phyloP scores from a whole-genome alignment of 53 echinoderm and acorn worm species.

The Paracentrotus lividus region DNA sequence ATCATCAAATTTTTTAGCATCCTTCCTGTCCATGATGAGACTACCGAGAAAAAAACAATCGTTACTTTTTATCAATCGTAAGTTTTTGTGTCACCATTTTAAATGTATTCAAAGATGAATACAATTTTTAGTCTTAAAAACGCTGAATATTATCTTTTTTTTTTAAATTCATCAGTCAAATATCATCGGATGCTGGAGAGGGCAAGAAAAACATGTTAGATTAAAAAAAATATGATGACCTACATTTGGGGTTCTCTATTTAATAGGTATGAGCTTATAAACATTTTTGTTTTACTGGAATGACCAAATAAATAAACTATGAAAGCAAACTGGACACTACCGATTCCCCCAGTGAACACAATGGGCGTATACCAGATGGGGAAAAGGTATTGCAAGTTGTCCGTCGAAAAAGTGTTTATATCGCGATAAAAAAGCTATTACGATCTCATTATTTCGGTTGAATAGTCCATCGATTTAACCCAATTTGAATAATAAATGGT shows the following conservation, averaged over 20 bases:
- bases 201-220: background rate
- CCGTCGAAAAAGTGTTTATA: background rate
- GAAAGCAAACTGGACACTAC: background rate
- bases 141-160: background rate
- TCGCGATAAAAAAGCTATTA: conserved; percentile 33
- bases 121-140: too few relatives aligned
- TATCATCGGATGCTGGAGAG: background rate
- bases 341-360: background rate
- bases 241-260: background rate
- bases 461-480: conserved; percentile 35
- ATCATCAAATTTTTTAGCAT: too few relatives aligned
- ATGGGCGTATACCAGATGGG: conserved; percentile 23
- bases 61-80: too few relatives aligned
- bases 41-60: too few relatives aligned
- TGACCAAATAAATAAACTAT: background rate
- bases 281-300: background rate
- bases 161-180: background rate
- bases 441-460: conserved; percentile 29
- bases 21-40: too few relatives aligned
- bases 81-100: too few relatives aligned
- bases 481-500: conserved; percentile 55
- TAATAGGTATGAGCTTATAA: background rate
- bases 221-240: background rate
- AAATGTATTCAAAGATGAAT: too few relatives aligned
- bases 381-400: background rate